These are phyloP conservation scores for Papilio xuthus DNA, from an alignment of 1,140 invertebrate species.

Conservation along the genomic window DNA sequence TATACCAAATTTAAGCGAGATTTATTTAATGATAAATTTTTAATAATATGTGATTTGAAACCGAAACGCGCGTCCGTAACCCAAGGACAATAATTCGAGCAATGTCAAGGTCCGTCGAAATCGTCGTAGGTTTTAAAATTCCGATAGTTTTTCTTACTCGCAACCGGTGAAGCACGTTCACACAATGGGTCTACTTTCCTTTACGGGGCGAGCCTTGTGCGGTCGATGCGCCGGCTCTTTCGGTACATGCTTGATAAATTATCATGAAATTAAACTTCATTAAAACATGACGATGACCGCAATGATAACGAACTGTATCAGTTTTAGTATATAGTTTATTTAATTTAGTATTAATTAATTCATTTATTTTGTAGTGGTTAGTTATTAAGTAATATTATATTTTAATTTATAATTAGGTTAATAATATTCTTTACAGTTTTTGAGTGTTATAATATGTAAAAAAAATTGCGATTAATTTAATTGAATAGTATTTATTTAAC, in stretches of 20 bases:
- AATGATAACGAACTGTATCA: slow-evolving; percentile 29
- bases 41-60: background rate
- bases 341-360: slow-evolving; percentile 12
- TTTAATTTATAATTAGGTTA: no score
- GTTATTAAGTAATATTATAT: no score
- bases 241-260: slow-evolving; percentile 42
- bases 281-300: slow-evolving; percentile 34
- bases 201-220: slow-evolving; percentile 60
- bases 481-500: no score
- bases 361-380: no score
- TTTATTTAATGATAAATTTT: no score
- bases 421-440: no score
- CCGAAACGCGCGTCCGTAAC: background rate
- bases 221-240: slow-evolving; percentile 48
- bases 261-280: slow-evolving; percentile 43
- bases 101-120: slow-evolving; percentile 21
- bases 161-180: slow-evolving; percentile 52
- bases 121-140: slow-evolving; percentile 54
- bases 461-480: no score
- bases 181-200: slow-evolving; percentile 73
- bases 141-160: slow-evolving; percentile 64
- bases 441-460: no score
- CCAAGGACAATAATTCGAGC: slow-evolving; percentile 1
- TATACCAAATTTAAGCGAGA: no score
- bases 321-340: no score